Base-by-base conservation (phyloP, 2,113 vertebrate genomes). In the Nettapus auritus region DNA sequence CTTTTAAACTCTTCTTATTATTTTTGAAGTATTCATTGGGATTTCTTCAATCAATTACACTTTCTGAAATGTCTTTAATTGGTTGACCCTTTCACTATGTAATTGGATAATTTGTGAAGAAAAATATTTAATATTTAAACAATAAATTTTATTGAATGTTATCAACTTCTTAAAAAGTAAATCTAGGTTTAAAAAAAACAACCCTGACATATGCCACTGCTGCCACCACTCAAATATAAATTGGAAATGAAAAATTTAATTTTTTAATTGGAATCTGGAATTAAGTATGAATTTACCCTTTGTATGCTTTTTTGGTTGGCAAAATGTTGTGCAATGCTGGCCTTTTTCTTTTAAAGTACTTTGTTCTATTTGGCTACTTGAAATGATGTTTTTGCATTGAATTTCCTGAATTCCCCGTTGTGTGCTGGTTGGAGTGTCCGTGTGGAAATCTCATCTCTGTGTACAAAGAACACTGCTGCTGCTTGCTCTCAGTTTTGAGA, bases 361-460 rank as follows among this genome's bases (percentile, higher is more conserved):
- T 23, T 55, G 34, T 33, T 70, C 44, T 20, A n/a, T 82, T 60
- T 77, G 14, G 31, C 38, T 34, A 5, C n/a, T 40, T 23, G n/a
- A 60, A 40, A 16, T 62, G 2, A 15, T 57, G 14, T 25, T 55
- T 42, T 22, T 13, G 20, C 7, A 1, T 31, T 38, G n/a, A 34
- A 3, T 31, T 74, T 38, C 4, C 0, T 80, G 60, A 60, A 38
- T 56, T 62, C 40, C 22, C 0, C 1, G 5, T 50, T 28, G 60
- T 46, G 13, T 63, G 42, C 13, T 13, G 26, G 48, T 52, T 75
- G 10, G 1, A 23, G 15, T 64, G 70, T 53, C 42, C 64, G 50
- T 19, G 8, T 29, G 40, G 63, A 26, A 66, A 36, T 23, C 34
- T 21, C 23, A 19, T 38, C 8, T 38, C 8, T 29, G 52, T 52